Conservation (phyloP, 2,888 invertebrate species). For the Patella depressa region DNA sequence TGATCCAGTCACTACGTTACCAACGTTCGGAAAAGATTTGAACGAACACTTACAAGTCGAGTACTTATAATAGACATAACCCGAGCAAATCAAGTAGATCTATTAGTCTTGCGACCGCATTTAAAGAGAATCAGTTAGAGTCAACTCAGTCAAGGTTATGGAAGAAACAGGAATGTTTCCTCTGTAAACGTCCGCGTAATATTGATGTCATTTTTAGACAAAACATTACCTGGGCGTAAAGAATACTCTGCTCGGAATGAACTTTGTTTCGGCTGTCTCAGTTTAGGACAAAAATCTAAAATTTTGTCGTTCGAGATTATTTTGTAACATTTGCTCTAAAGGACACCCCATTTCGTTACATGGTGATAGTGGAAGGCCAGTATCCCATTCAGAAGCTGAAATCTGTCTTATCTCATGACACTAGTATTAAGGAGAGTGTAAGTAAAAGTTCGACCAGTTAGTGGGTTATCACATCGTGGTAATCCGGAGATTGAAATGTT, state of each 20-base stretch:
- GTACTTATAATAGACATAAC: too few relatives aligned
- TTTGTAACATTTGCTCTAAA: slow-evolving; percentile 18
- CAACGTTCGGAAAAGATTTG: background rate
- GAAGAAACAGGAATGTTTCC: too few relatives aligned
- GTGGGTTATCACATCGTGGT: slow-evolving; percentile 27
- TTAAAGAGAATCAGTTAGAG: too few relatives aligned
- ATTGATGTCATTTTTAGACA: slow-evolving; percentile 8
- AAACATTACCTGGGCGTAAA: slow-evolving; percentile 7
- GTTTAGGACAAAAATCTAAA: slow-evolving; percentile 27
- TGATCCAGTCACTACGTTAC: slow-evolving; percentile 15
- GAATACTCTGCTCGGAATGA: slow-evolving; percentile 19
- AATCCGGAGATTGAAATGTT: slow-evolving; percentile 29
- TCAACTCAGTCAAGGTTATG: too few relatives aligned
- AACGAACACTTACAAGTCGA: too few relatives aligned
- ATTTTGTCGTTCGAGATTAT: slow-evolving; percentile 20
- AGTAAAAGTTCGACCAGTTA: slow-evolving; percentile 26
- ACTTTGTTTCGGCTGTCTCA: slow-evolving; percentile 25
- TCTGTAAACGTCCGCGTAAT: background rate
- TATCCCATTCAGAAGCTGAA: background rate
- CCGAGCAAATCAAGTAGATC: too few relatives aligned
- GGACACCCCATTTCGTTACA: slow-evolving; percentile 25
- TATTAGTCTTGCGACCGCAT: too few relatives aligned
- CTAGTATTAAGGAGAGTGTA: too few relatives aligned
- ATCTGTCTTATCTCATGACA: background rate
- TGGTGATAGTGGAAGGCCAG: background rate